Evolutionary conservation across 2,888 invertebrate species (phyloP).

Genomic region (Slavum lentiscoides): DNA sequence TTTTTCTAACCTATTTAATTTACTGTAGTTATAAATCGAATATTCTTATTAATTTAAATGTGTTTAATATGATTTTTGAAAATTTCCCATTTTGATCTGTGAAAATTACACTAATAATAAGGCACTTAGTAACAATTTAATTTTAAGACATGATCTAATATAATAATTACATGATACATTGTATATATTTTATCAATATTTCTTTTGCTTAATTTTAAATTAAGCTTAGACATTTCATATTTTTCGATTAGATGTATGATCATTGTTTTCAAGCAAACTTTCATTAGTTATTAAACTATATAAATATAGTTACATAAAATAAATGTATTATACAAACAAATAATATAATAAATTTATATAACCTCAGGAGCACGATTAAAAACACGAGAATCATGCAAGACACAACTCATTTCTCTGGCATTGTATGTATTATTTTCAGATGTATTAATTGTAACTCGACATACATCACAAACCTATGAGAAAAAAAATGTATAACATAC

Average conservation of each 20-base stretch:
- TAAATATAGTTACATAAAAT: constrained; percentile 2
- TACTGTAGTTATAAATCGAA: neutral
- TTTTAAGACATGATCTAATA: too few relatives aligned
- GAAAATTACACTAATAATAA: neutral
- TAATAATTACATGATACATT: too few relatives aligned
- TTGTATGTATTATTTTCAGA: neutral
- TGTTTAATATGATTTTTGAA: neutral
- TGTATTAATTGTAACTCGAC: constrained; percentile 2
- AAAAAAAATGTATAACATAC: neutral
- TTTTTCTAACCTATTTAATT: too few relatives aligned
- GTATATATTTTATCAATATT: too few relatives aligned
- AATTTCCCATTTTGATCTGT: neutral
- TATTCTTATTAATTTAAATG: neutral
- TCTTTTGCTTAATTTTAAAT: neutral
- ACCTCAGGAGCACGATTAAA: neutral
- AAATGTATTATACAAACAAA: neutral
- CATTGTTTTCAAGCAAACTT: neutral
- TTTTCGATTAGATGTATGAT: neutral
- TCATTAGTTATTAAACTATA: neutral
- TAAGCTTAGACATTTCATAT: neutral
- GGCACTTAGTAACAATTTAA: too few relatives aligned
- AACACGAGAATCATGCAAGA: neutral
- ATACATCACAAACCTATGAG: constrained; percentile 17
- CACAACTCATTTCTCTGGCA: neutral
- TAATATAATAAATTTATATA: constrained; percentile 5